Base-by-base conservation (phyloP, 2,888 invertebrate genomes). In the Phyto melanocephala region DNA sequence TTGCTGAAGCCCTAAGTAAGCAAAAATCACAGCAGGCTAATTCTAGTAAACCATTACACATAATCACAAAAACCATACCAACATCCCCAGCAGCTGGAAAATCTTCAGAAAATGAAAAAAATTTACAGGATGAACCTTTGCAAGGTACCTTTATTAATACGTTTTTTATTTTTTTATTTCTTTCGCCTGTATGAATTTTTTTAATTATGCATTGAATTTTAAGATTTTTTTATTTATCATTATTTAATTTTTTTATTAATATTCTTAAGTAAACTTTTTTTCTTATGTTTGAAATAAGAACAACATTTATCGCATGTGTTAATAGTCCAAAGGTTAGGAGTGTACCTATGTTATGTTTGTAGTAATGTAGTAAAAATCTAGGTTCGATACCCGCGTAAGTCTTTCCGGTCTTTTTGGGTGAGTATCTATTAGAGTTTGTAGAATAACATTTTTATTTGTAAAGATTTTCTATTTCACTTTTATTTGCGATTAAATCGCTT, bases 1-100 rank as follows among this genome's bases (percentile, higher is more conserved):
- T 91, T 40, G 89, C 89, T 11, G 88, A 88, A 70, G 90, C 88
- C 2, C 78, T 90, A 0, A 87, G 87, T 37, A 90, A 85, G 56
- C 87, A 87, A 50, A 86, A 86, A 40, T 28, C 60, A 4, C 76
- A 60, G 24, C 62, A 63, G 40, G 24, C 7, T 52, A 54, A 54
- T 5, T 2, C 35, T 62, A 81, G 52, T 78, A 71, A 58, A 63
- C 2, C 45, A n/a, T 15, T n/a, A 54, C 33, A 24, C 13, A n/a
- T 13, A 11, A 10, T 2, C 17, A 8, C 24, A 17, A 42, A 28
- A n/a, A 22, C 0, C n/a, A 4, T 20, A 8, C 2, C n/a, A 28
- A 1, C 45, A 5, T 15, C 28, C n/a, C 2, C 24, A 1, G 10
- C 1, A 37, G 7, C 40, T n/a, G n/a, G 33, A 17, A 70, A 33